Conservation (phyloP, 2,888 invertebrate species). For the Cinara cedri region DNA sequence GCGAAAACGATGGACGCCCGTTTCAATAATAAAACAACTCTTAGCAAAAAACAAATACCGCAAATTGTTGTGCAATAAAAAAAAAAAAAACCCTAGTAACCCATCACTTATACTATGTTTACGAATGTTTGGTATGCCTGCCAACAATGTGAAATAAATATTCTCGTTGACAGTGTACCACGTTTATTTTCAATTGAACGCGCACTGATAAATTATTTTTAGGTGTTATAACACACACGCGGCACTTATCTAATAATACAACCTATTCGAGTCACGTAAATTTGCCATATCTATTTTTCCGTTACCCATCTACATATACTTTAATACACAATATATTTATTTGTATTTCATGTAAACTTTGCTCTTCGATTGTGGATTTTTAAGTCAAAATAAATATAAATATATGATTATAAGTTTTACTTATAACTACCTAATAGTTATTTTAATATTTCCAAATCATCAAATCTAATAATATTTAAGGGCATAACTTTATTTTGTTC, state of each 20-base stretch:
- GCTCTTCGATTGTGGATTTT: neutral
- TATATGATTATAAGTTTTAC: too few species aligned
- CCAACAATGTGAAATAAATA: neutral
- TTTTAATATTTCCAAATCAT: too few species aligned
- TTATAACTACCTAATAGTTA: too few species aligned
- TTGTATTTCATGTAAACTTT: neutral
- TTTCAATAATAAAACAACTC: neutral
- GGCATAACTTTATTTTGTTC: too few species aligned
- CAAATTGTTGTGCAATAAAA: neutral
- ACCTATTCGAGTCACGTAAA: slow-evolving; percentile 42
- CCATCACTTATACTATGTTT: too few species aligned
- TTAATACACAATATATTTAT: too few species aligned
- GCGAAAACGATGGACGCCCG: neutral
- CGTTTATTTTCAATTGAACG: slow-evolving; percentile 12
- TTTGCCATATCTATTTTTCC: neutral
- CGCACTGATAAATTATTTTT: neutral
- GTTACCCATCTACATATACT: too few species aligned
- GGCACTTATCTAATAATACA: too few species aligned
- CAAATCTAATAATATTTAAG: too few species aligned
- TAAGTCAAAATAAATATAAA: neutral
- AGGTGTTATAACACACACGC: too few species aligned
- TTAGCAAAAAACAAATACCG: neutral
- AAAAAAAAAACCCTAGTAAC: too few species aligned
- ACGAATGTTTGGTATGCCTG: neutral
- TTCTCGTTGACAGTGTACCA: slow-evolving; percentile 2